These are phyloP conservation scores for Propithecus coquereli DNA, from an alignment of 2,113 vertebrate species.

Conservation along the genomic window DNA sequence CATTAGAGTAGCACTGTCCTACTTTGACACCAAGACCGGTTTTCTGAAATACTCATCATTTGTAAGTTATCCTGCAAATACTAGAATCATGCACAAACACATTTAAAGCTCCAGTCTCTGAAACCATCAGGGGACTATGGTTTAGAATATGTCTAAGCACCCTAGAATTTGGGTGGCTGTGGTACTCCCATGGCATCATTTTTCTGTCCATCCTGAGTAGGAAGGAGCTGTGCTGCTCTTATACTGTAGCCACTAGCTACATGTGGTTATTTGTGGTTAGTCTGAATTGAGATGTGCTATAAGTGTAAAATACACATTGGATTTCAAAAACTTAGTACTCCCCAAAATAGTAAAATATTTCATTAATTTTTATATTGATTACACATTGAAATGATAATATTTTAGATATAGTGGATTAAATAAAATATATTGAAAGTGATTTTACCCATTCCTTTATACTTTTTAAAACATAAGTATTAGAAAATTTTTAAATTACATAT, in stretches of 20 bases:
- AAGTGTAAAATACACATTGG: neutral
- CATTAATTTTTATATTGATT: neutral
- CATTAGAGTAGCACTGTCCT: neutral
- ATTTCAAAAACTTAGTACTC: neutral
- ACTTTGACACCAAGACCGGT: neutral
- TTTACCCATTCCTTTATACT: neutral
- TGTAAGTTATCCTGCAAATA: neutral
- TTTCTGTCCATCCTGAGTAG: neutral
- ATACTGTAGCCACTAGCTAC: neutral
- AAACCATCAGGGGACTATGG: neutral
- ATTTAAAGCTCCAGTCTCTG: neutral
- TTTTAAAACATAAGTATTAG: neutral
- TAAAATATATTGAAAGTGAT: slow-evolving; percentile 6
- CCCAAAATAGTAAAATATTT: neutral
- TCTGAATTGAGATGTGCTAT: neutral
- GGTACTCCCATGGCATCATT: neutral
- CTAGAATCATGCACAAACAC: neutral
- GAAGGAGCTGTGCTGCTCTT: neutral
- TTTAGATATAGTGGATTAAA: neutral
- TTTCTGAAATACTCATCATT: neutral
- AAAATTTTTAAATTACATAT: neutral
- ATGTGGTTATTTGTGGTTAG: neutral
- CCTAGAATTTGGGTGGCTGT: neutral
- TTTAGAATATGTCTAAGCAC: neutral
- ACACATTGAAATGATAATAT: slow-evolving; percentile 13